Base-by-base conservation (phyloP, 2,113 vertebrate species). In the Arizona elegans region DNA sequence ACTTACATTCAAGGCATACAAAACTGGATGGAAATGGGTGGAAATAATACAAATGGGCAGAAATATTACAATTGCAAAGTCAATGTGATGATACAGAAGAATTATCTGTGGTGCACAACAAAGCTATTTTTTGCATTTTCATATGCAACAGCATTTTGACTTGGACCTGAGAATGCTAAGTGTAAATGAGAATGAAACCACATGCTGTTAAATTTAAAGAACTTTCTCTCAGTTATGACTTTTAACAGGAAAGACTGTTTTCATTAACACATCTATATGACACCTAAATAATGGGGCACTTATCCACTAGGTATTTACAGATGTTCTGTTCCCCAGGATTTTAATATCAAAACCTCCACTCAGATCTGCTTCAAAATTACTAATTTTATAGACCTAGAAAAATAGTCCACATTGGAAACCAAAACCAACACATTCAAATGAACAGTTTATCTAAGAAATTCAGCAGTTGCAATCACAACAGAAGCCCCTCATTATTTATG, bases 381-480 rank as follows among this genome's bases (percentile, higher is more conserved):
- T 95, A 92, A 38, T 94, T 95, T 96, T 94, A 92, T 59, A 94
- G 93, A 50, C 92, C 91, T 38, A 94, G 92, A 95, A 43, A 81
- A 95, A 94, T 89, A 54, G 86, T 93, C 87, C 56, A 91, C 3
- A 0, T 0, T 0, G 89, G 93, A 94, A 96, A 92, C 38, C 92
- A 93, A 87, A 87, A 95, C 88, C 1, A 93, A 91, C 6, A 43
- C 94, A 90, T 52, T 65, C 81, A 87, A 91, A 54, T 91, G 58
- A 24, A 93, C 56, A 90, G 29, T 29, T 86, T 85, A 55, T 58
- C 70, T 92, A 89, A 70, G 86, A 56, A 92, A 86, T 11, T 52
- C 54, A 90, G 38, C 12, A 70, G 13, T 38, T 33, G 13, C n/a
- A 56, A 24, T 12, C 53, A 55, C 33, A 54, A 55, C 10, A 50